Evolutionary conservation across 2,888 invertebrate genomes (phyloP).

Genomic region (Drosophila helvetica): DNA sequence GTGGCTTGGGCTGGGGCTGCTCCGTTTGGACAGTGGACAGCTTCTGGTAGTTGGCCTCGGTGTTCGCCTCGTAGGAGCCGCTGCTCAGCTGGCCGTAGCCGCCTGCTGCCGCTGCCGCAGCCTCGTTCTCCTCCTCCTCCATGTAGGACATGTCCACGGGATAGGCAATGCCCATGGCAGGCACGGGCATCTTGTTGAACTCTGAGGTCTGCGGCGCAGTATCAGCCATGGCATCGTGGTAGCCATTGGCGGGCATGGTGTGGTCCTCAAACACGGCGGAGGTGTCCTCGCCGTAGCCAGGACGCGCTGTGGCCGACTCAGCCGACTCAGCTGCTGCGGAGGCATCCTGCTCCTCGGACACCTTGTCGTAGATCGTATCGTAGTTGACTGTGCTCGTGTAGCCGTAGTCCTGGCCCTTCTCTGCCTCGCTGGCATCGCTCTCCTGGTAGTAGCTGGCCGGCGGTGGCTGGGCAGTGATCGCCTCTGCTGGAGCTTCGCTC

Average conservation of each 20-base stretch:
- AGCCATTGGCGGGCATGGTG: slow-evolving; percentile 75
- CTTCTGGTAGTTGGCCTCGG: slow-evolving; percentile 58
- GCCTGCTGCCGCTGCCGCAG: slow-evolving; percentile 22
- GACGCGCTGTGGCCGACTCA: slow-evolving; percentile 44
- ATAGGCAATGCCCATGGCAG: slow-evolving; percentile 81
- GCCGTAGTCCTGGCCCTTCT: slow-evolving; percentile 55
- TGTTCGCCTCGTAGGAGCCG: slow-evolving; percentile 51
- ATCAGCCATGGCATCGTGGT: slow-evolving; percentile 65
- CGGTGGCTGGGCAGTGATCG: background rate
- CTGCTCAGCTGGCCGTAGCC: slow-evolving; percentile 53
- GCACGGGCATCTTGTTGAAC: slow-evolving; percentile 83
- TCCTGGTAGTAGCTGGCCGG: slow-evolving; percentile 59
- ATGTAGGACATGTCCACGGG: slow-evolving; percentile 81
- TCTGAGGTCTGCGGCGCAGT: slow-evolving; percentile 76
- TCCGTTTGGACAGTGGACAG: slow-evolving; percentile 62
- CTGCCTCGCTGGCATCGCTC: slow-evolving; percentile 41
- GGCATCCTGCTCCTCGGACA: slow-evolving; percentile 52
- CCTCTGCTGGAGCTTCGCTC: slow-evolving; percentile 10
- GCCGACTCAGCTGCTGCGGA: slow-evolving; percentile 39
- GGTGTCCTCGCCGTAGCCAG: slow-evolving; percentile 62
- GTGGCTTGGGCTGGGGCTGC: slow-evolving; percentile 23
- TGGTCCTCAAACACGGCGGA: slow-evolving; percentile 74
- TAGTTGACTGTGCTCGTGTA: slow-evolving; percentile 56
- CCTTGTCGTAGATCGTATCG: slow-evolving; percentile 52
- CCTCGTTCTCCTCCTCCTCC: slow-evolving; percentile 65